A percentile compares a stretch with the other conserved stretches of the same genome.
These are phyloP conservation scores for Cephus nigrinus DNA, from an alignment of 2,888 invertebrate genomes.

Conservation along the genomic window DNA sequence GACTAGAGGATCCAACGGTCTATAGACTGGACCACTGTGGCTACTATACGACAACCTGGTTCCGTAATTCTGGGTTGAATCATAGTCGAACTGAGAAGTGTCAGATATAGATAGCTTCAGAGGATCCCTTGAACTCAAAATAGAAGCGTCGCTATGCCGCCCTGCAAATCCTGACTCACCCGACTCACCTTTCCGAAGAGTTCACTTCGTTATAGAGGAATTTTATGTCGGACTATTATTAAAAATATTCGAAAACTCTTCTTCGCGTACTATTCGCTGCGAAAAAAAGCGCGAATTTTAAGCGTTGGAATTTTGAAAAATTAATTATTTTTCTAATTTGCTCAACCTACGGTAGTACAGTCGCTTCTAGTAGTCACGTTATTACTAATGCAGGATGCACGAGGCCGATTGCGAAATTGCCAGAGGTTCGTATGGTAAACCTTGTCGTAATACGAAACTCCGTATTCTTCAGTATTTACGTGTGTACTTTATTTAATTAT, in stretches of 20 bases:
- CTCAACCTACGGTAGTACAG: no score
- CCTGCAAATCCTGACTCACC: conserved; percentile 51
- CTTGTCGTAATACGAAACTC: conserved; percentile 53
- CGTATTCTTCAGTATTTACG: conserved; percentile 13
- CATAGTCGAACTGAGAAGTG: conserved; percentile 37
- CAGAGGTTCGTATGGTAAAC: conserved; percentile 24
- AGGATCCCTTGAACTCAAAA: conserved; percentile 44
- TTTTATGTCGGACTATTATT: no score
- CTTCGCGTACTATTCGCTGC: no score
- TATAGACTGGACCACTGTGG: no score
- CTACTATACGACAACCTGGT: no score
- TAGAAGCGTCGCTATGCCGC: conserved; percentile 51
- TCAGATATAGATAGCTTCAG: conserved; percentile 21
- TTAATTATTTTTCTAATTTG: no score
- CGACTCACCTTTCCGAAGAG: conserved; percentile 46
- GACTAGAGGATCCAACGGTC: no score
- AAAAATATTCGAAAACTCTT: no score
- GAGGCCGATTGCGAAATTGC: conserved; percentile 9
- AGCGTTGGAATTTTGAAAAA: no score
- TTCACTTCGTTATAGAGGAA: no score
- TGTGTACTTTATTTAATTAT: neutral
- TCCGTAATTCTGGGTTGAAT: conserved; percentile 36
- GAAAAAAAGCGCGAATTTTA: no score
- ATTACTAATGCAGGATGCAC: conserved; percentile 12
- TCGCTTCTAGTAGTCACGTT: no score